These are phyloP conservation scores for Drosophila jambulina DNA, from an alignment of 1,140 invertebrate genomes.

Conservation along the genomic window DNA sequence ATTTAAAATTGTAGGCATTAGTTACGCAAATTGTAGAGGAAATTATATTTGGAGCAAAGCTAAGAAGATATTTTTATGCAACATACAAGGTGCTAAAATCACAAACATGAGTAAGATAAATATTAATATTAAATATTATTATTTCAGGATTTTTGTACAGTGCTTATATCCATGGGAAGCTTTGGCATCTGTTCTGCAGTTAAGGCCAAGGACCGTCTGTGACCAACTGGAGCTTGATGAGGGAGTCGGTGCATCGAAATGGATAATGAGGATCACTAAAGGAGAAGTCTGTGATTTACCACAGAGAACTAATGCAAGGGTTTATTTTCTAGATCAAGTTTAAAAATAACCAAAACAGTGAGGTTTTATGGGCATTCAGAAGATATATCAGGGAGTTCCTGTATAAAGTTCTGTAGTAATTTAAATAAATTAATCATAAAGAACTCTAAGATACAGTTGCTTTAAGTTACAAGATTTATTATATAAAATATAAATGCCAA, in stretches of 20 bases:
- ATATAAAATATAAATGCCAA: too few relatives aligned
- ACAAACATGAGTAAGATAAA: neutral
- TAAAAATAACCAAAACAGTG: neutral
- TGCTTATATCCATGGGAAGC: conserved; percentile 24
- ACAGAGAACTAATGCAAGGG: conserved; percentile 29
- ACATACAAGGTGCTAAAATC: neutral
- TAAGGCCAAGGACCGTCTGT: conserved; percentile 25
- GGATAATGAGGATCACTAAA: conserved; percentile 29
- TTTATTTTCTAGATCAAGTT: conserved; percentile 26
- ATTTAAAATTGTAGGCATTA: too few relatives aligned
- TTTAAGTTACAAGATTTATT: too few relatives aligned
- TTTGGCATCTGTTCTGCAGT: conserved; percentile 11
- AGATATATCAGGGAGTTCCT: neutral
- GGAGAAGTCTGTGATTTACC: conserved; percentile 8
- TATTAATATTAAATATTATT: too few relatives aligned
- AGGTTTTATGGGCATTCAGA: neutral
- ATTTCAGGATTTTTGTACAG: neutral
- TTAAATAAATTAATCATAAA: neutral
- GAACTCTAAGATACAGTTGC: too few relatives aligned
- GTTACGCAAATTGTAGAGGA: neutral
- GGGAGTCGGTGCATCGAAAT: conserved; percentile 45
- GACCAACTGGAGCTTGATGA: conserved; percentile 36
- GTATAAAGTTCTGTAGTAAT: too few relatives aligned
- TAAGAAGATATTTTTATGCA: neutral
- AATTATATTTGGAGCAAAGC: neutral